phyloP scores from a whole-genome alignment of 1,140 invertebrate genomes.

The Chlorops oryzae region DNA sequence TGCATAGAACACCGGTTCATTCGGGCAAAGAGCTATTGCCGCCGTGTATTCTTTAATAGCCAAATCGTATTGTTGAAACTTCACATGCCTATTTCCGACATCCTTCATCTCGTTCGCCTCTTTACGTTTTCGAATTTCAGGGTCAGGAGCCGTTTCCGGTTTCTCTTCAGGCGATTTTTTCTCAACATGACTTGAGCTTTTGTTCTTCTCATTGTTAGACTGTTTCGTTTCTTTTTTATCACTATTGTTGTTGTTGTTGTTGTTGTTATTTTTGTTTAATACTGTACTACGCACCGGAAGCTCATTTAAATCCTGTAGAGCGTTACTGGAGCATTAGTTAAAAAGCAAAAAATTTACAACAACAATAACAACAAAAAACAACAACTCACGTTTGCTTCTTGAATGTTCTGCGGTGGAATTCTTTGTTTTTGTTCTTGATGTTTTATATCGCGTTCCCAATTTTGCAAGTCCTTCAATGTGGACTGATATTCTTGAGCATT shows the following conservation, averaged over 20 bases:
- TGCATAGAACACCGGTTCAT: constrained; percentile 76
- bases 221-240: neutral
- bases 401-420: neutral
- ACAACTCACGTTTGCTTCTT: neutral
- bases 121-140: constrained; percentile 40
- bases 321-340: too few relatives aligned
- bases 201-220: constrained; percentile 6
- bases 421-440: constrained; percentile 59
- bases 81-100: constrained; percentile 78
- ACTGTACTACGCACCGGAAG: too few relatives aligned
- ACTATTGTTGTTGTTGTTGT: neutral
- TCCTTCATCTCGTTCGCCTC: constrained; percentile 49
- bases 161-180: constrained; percentile 34
- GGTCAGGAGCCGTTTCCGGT: constrained; percentile 26
- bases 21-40: constrained; percentile 68
- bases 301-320: too few relatives aligned
- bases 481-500: constrained; percentile 68
- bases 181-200: constrained; percentile 2
- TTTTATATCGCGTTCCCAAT: constrained; percentile 81
- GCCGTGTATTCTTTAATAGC: constrained; percentile 75
- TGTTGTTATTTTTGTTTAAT: neutral
- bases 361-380: neutral
- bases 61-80: constrained; percentile 67
- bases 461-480: constrained; percentile 69
- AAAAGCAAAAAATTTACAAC: neutral